Evolutionary conservation across 2,113 vertebrate genomes (phyloP), one percentile per base, ranked within the genome.

Genomic region (Peromyscus maniculatus): DNA sequence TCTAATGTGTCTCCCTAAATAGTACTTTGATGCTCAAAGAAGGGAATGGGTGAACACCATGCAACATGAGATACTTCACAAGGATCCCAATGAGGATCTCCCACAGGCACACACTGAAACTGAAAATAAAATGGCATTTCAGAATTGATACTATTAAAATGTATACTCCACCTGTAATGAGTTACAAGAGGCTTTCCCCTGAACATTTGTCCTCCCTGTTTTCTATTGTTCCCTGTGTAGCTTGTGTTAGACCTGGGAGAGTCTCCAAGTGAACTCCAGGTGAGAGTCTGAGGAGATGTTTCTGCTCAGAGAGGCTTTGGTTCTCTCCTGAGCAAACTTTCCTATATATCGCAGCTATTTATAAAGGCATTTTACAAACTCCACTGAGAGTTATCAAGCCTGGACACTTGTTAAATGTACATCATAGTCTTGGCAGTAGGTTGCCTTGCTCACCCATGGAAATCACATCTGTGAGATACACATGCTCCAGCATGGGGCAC

Each of bases 71-170:
- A 74, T 83, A 83, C 49, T 80, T 90, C 39, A 59, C 82, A 82
- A 71, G 62, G 13, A 78, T 36, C 75, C 89, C 52, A 39, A 57
- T 64, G 91, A 92, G 79, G 67, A 19, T 69, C 6, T 66, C 77
- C n/a, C 86, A 82, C 0, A n/a, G 83, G 46, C 79, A 55, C 72
- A 79, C 1, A 62, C 43, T 22, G 74, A 92, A 87, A 55, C 64
- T 75, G 49, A 82, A 97, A 91, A 93, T 67, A 72, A 95, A 96
- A 66, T 24, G 55, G 16, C 64, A 93, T 74, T 95, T 55, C 87
- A 97, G 52, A 88, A 17, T 84, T 22, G 62, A 22, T 17, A n/a
- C 39, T 87, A 26, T 39, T 57, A 95, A 77, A 88, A 91, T 16
- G 39, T 31, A 72, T 92, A 86, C 71, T 93, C 64, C 28, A 46